phyloP scores from a whole-genome alignment of 2,888 invertebrate genomes.

The Leptopterna dolabrata region DNA sequence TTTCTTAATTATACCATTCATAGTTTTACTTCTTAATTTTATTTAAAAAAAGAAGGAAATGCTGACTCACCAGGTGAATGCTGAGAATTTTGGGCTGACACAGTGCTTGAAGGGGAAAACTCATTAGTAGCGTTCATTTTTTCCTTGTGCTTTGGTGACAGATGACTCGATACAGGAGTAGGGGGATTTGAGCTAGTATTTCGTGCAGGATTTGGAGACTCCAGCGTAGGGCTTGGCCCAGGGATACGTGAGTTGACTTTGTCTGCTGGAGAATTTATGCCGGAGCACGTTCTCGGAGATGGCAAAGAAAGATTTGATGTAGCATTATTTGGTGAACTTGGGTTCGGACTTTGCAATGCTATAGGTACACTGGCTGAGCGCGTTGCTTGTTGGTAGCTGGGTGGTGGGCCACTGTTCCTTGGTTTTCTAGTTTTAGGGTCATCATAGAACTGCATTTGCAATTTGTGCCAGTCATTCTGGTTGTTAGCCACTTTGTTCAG shows the following conservation, averaged over 20 bases:
- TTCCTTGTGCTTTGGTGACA: slow-evolving; percentile 71
- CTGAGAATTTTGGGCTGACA: slow-evolving; percentile 66
- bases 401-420: slow-evolving; percentile 76
- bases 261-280: slow-evolving; percentile 76
- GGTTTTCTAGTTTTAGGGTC: slow-evolving; percentile 74
- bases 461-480: slow-evolving; percentile 81
- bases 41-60: too few species aligned
- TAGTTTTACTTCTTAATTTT: too few species aligned
- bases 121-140: slow-evolving; percentile 63
- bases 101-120: slow-evolving; percentile 64
- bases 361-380: slow-evolving; percentile 80
- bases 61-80: slow-evolving; percentile 67
- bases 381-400: slow-evolving; percentile 80
- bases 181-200: slow-evolving; percentile 77
- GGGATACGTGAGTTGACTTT: slow-evolving; percentile 65
- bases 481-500: slow-evolving; percentile 57
- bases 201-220: slow-evolving; percentile 70
- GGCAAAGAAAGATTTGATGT: slow-evolving; percentile 78
- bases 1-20: too few species aligned
- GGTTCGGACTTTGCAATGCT: slow-evolving; percentile 79
- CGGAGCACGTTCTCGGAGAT: slow-evolving; percentile 78
- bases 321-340: slow-evolving; percentile 77
- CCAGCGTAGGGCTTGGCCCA: slow-evolving; percentile 72
- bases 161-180: slow-evolving; percentile 76
- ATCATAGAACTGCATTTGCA: slow-evolving; percentile 89